phyloP scores from a whole-genome alignment of 1,140 invertebrate species.

The Catajapyx aquilonaris region DNA sequence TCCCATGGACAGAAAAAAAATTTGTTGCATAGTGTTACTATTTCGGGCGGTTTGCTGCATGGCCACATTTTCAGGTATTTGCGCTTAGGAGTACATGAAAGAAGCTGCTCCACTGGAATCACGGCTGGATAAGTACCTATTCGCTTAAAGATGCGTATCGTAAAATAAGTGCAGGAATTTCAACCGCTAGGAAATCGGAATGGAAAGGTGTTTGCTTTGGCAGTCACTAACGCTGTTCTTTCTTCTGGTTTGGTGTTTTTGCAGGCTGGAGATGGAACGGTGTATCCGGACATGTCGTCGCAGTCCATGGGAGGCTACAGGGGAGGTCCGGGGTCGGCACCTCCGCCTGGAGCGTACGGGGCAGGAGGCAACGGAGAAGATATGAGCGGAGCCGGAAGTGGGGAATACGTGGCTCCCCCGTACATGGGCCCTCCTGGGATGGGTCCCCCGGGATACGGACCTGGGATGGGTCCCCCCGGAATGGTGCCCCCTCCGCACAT shows the following conservation, averaged over 20 bases:
- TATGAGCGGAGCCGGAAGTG: conserved; percentile 14
- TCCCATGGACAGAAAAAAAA: not conserved
- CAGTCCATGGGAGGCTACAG: not conserved
- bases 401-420: conserved; percentile 9
- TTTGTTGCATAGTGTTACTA: conserved; percentile 11
- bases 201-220: conserved; percentile 8
- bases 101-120: not conserved
- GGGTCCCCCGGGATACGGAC: conserved; percentile 14
- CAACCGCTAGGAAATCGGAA: not conserved
- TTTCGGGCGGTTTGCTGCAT: not conserved
- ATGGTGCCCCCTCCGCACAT: conserved; percentile 14
- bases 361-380: conserved; percentile 15
- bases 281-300: conserved; percentile 10
- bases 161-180: not conserved
- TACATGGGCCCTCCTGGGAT: conserved; percentile 5
- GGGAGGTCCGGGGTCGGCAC: not conserved
- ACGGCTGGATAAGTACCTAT: too few species aligned
- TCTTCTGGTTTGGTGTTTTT: conserved; percentile 16
- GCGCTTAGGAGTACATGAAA: not conserved
- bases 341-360: not conserved
- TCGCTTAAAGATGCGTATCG: not conserved
- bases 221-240: conserved; percentile 4
- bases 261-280: conserved; percentile 26
- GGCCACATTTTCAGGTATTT: too few species aligned
- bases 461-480: conserved; percentile 22